A percentile compares a stretch with the other conserved stretches of the same genome.
Evolutionary conservation across 2,888 invertebrate species (phyloP).

Genomic region (Encarsia formosa): DNA sequence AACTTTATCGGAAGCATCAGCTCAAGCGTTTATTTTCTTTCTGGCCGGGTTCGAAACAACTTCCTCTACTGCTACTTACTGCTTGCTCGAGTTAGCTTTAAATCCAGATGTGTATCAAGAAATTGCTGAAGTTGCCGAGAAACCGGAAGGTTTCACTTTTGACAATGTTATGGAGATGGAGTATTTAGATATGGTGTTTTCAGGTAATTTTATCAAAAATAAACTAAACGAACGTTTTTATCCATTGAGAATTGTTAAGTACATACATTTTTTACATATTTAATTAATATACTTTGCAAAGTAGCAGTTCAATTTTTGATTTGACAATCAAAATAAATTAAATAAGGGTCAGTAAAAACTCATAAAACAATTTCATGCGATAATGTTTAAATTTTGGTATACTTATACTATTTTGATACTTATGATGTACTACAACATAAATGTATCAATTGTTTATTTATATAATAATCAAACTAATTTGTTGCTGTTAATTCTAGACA

Average conservation of each 20-base stretch:
- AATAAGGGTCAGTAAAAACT: too few species aligned
- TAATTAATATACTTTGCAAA: neutral
- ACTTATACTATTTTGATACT: too few species aligned
- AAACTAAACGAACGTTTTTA: too few species aligned
- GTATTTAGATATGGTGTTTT: constrained; percentile 50
- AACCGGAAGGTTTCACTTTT: constrained; percentile 42
- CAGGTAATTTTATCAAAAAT: constrained; percentile 34
- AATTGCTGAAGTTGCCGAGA: constrained; percentile 31
- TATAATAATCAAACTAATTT: neutral
- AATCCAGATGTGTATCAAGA: constrained; percentile 48
- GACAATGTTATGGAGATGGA: constrained; percentile 49
- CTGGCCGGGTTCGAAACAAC: constrained; percentile 54
- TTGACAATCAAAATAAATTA: too few species aligned
- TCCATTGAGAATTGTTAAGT: too few species aligned
- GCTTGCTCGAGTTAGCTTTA: constrained; percentile 48
- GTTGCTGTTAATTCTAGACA: neutral
- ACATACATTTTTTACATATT: neutral
- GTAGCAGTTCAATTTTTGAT: too few species aligned
- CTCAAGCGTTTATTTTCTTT: constrained; percentile 51
- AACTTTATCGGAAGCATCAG: constrained; percentile 26
- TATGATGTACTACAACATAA: too few species aligned
- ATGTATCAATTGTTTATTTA: too few species aligned
- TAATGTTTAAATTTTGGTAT: too few species aligned
- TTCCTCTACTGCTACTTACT: constrained; percentile 50
- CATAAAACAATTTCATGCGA: too few species aligned